Percentiles rank a stretch among this genome's conserved stretches.
Evolutionary conservation across 1,140 invertebrate genomes (phyloP).

Genomic region (Bradysia coprophila): DNA sequence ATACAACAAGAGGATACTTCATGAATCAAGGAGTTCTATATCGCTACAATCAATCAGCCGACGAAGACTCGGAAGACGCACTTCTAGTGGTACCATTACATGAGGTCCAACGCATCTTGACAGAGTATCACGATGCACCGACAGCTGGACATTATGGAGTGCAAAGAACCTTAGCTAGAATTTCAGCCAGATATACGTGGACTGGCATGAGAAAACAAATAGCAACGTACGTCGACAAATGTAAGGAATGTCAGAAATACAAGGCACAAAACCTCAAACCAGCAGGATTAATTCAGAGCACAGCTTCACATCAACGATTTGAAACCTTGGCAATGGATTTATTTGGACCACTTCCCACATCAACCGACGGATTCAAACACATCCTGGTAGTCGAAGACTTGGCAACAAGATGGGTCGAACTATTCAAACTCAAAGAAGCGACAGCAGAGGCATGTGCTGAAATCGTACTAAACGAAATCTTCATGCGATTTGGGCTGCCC

Average conservation of each 20-base stretch:
- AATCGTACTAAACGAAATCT: no score
- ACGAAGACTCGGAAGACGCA: conserved; percentile 10
- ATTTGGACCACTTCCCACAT: conserved; percentile 13
- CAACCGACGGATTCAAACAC: conserved; percentile 8
- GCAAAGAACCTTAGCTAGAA: conserved; percentile 9
- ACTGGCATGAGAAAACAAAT: conserved; percentile 12
- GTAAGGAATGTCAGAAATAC: conserved; percentile 12
- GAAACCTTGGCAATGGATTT: conserved; percentile 13
- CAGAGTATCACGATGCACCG: conserved; percentile 11
- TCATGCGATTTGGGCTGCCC: no score
- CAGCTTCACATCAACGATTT: conserved; percentile 9
- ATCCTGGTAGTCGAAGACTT: conserved; percentile 18
- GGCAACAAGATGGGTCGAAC: no score
- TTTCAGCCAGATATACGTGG: conserved; percentile 13
- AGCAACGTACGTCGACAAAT: conserved; percentile 9
- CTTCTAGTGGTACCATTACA: conserved; percentile 10
- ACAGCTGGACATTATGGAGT: conserved; percentile 12
- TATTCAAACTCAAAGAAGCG: no score
- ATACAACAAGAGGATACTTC: conserved; percentile 9
- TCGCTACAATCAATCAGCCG: conserved; percentile 6
- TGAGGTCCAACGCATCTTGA: conserved; percentile 7
- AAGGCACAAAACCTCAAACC: conserved; percentile 14
- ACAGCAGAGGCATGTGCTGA: no score
- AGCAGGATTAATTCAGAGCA: conserved; percentile 9
- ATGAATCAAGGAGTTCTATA: conserved; percentile 11